A percentile compares a stretch with the other conserved stretches of the same genome.
phyloP scores from a whole-genome alignment of 2,113 vertebrate genomes.

The Copsychus sechellarum region DNA sequence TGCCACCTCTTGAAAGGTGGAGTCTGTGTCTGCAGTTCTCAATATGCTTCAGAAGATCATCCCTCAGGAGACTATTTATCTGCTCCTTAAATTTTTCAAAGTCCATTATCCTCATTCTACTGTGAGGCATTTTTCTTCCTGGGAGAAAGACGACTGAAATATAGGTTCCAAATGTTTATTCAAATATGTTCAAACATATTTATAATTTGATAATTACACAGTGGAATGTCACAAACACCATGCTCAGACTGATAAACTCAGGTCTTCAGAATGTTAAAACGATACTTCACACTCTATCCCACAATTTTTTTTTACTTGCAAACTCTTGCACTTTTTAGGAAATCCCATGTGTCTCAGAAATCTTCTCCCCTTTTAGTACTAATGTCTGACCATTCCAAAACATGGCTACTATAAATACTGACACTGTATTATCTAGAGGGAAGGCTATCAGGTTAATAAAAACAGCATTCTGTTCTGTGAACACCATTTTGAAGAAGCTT shows the following conservation, averaged over 20 bases:
- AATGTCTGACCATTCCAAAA: not conserved
- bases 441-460: not conserved
- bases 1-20: not conserved
- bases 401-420: not conserved
- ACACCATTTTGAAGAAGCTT: not conserved
- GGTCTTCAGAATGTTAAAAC: not conserved
- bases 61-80: not conserved
- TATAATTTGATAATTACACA: not conserved
- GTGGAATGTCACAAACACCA: not conserved
- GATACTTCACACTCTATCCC: accelerated
- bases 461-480: not conserved
- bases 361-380: not conserved
- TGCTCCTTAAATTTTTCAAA: not conserved
- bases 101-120: not conserved
- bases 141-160: not conserved
- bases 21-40: not conserved
- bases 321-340: not conserved
- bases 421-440: not conserved
- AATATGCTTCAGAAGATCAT: not conserved
- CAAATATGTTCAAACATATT: not conserved
- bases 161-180: not conserved
- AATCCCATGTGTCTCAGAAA: not conserved
- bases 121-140: not conserved
- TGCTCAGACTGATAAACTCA: not conserved
- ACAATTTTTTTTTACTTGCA: not conserved